phyloP scores from a whole-genome alignment of 1,140 invertebrate species.

The Tetramorium alpestre region DNA sequence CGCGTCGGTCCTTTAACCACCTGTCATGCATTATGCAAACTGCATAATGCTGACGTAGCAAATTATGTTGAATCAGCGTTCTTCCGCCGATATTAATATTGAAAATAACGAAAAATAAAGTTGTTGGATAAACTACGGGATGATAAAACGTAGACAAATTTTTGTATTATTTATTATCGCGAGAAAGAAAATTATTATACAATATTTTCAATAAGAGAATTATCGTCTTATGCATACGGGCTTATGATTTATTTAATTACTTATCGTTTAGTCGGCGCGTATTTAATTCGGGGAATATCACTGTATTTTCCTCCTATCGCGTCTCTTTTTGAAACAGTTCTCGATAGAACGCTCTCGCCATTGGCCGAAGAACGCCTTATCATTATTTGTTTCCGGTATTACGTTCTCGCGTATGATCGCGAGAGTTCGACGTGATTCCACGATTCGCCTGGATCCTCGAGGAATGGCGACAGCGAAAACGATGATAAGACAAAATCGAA shows the following conservation, averaged over 20 bases:
- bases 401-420: background rate
- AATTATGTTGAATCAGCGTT: constrained; percentile 10
- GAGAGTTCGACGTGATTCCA: constrained; percentile 9
- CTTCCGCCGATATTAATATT: background rate
- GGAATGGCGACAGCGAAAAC: background rate
- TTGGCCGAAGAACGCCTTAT: background rate
- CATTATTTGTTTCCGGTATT: constrained; percentile 43
- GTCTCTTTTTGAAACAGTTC: background rate
- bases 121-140: background rate
- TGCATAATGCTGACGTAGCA: background rate
- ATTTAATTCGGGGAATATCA: background rate
- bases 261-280: background rate
- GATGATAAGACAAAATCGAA: constrained; percentile 67
- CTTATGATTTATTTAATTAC: background rate
- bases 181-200: background rate
- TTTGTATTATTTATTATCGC: background rate
- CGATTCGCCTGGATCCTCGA: constrained; percentile 5
- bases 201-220: background rate
- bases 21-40: constrained; percentile 38
- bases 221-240: background rate
- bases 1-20: constrained; percentile 7
- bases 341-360: too few species aligned
- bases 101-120: background rate
- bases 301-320: background rate
- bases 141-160: background rate